phyloP scores from a whole-genome alignment of 2,113 vertebrate species.

The Trachemys scripta region DNA sequence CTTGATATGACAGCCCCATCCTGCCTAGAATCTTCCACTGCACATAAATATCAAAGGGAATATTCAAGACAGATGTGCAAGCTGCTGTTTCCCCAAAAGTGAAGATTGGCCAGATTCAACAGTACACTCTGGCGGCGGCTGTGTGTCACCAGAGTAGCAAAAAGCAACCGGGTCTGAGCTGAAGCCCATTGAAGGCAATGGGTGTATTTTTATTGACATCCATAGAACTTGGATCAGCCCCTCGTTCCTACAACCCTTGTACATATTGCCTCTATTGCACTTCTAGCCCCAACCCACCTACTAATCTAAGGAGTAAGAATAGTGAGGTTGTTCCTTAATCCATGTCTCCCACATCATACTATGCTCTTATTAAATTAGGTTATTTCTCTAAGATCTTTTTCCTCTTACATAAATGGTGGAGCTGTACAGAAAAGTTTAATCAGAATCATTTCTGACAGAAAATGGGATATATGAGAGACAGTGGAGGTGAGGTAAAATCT shows the following conservation, averaged over 20 bases:
- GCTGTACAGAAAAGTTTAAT: neutral
- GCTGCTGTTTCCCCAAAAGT: neutral
- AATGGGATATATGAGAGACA: neutral
- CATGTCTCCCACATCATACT: neutral
- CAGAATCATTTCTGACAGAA: neutral
- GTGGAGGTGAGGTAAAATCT: neutral
- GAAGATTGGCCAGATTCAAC: neutral
- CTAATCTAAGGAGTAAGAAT: neutral
- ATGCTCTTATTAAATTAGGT: neutral
- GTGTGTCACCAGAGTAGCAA: neutral
- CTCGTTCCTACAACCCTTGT: neutral
- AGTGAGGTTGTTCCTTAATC: neutral
- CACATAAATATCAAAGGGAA: neutral
- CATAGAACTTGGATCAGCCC: neutral
- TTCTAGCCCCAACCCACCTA: neutral
- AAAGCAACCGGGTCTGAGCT: neutral
- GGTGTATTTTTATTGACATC: neutral
- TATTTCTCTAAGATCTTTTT: neutral
- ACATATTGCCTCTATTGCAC: neutral
- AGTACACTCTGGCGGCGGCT: rapidly evolving
- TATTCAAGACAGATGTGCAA: neutral
- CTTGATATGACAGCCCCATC: neutral
- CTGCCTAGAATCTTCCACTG: neutral
- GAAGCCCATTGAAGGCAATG: neutral
- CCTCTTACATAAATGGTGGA: neutral